Evolutionary conservation across 1,140 invertebrate genomes (phyloP), one percentile per base, ranked within the genome.

Genomic region (Anoplolepis gracilipes): DNA sequence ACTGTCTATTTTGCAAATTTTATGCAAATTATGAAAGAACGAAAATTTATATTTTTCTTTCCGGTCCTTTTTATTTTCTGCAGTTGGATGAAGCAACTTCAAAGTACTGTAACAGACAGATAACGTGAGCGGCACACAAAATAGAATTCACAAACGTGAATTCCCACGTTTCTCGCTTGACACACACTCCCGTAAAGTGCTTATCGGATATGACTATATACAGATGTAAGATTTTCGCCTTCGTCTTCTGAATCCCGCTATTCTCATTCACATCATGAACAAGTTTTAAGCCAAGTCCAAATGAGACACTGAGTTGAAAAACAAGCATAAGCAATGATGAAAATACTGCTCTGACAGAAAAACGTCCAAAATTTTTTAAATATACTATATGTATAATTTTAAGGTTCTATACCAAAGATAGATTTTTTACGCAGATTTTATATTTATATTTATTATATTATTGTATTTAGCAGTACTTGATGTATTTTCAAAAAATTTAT

Each of bases 201-300:
- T 22, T 73, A 73, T 72, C 69, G 22, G 19, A 53, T 16, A 72
- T 49, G 39, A 72, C 19, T 46, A 22, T 53, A 53, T 53, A 72
- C 8, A 19, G 36, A 57, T 22, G 10, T 10, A 57, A 53, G 10
- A 25, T 10, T 42, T 42, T 72, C 10, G 16, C 42, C 42, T 70
- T 72, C 8, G 46, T 53, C 25, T 28, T 49, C n/a, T 72, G 28
- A 42, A 53, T 70, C 39, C 16, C 67, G 46, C 10, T 30, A 53
- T 70, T 69, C 22, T 70, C 13, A 46, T n/a, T 33, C 10, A 30
- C 25, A 16, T 72, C 46, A 28, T 53, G 46, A 33, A 2, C 67
- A 69, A n/a, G 25, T 49, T 73, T 73, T 55, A 73, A 73, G 46
- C 28, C 46, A 73, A 49, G n/a, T 22, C 28, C 5, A 55, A 72